phyloP scores from a whole-genome alignment of 2,113 vertebrate species.

The Ailuropoda melanoleuca region DNA sequence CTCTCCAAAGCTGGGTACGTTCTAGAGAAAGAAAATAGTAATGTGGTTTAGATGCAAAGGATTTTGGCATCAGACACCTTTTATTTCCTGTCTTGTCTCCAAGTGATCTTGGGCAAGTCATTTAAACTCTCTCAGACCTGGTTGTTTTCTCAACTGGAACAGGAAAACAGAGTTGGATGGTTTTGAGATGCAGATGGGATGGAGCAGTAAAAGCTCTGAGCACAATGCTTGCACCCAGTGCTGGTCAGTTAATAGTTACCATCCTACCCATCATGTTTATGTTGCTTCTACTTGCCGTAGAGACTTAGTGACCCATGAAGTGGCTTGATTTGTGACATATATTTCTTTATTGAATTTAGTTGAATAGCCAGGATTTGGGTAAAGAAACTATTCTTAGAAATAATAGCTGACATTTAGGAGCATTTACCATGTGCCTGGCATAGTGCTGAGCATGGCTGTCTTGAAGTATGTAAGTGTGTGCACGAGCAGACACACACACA shows the following conservation, averaged over 20 bases:
- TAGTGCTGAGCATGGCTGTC: background rate
- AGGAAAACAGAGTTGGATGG: background rate
- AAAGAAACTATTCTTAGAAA: background rate
- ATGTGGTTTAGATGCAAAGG: background rate
- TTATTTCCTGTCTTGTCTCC: background rate
- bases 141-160: background rate
- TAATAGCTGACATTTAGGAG: background rate
- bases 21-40: background rate
- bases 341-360: background rate
- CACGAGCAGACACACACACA: background rate
- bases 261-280: background rate
- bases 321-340: background rate
- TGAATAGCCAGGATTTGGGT: background rate
- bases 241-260: background rate
- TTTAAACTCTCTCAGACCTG: background rate
- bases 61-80: background rate
- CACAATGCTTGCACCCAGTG: fast-evolving
- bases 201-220: background rate
- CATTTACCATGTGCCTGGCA: background rate
- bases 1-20: background rate
- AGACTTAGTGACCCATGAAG: background rate
- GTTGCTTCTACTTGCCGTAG: background rate
- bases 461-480: background rate
- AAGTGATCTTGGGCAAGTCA: background rate
- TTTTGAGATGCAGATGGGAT: background rate